Evolutionary conservation across 1,140 invertebrate genomes (phyloP).

Genomic region (Drosophila pachea): DNA sequence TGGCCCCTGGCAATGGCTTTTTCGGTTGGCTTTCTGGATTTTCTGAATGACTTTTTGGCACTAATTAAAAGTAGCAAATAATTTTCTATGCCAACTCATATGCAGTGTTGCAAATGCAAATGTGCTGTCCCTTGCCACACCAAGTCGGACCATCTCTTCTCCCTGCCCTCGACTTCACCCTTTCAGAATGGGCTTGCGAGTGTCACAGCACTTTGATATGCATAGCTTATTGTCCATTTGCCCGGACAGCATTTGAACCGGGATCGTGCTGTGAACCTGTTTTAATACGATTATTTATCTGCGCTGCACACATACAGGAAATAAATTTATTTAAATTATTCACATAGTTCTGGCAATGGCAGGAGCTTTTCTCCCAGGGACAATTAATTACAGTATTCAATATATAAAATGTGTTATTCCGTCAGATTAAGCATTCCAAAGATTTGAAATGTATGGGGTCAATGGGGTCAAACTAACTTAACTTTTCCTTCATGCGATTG

Average conservation of each 20-base stretch:
- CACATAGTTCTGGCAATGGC: too few relatives aligned
- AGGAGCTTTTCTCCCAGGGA: too few relatives aligned
- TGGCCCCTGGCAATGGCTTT: constrained; percentile 16
- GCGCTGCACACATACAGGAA: constrained; percentile 41
- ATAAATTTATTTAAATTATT: constrained; percentile 37
- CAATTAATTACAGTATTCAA: too few relatives aligned
- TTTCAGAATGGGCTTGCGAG: constrained; percentile 37
- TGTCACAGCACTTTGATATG: constrained; percentile 56
- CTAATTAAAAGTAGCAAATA: constrained; percentile 75
- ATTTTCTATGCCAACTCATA: constrained; percentile 60
- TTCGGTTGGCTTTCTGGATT: constrained; percentile 31
- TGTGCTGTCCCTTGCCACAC: constrained; percentile 22
- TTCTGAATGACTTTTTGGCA: constrained; percentile 72
- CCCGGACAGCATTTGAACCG: background rate
- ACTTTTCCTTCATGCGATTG: constrained; percentile 94
- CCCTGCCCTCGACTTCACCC: background rate
- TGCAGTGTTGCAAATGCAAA: constrained; percentile 48
- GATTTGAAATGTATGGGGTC: too few relatives aligned
- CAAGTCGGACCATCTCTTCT: background rate
- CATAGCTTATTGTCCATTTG: constrained; percentile 38
- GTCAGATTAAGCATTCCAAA: too few relatives aligned
- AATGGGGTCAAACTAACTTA: background rate
- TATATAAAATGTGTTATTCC: too few relatives aligned
- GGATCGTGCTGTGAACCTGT: background rate
- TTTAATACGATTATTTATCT: constrained; percentile 59